Conservation (phyloP, 2,888 invertebrate genomes). For the Campoletis raptor region DNA sequence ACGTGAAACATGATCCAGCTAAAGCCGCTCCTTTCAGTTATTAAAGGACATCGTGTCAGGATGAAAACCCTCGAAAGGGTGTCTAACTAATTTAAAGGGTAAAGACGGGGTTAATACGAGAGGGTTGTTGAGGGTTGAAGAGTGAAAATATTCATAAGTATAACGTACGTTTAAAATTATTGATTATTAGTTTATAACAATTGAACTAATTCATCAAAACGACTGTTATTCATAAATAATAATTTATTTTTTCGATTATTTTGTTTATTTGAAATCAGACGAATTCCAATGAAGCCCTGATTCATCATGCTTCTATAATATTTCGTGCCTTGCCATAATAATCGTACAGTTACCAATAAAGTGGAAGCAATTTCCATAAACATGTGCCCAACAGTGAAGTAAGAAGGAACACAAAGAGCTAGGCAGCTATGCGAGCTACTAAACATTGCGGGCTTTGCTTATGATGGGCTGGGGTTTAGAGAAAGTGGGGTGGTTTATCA, state of each 20-base stretch:
- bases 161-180: conserved; percentile 51
- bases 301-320: conserved; percentile 23
- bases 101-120: conserved; percentile 33
- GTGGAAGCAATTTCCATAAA: conserved; percentile 63
- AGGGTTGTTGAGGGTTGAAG: conserved; percentile 31
- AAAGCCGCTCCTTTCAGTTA: conserved; percentile 60
- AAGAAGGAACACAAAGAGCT: conserved; percentile 30
- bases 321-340: conserved; percentile 58
- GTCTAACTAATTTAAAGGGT: conserved; percentile 62
- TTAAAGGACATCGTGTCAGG: conserved; percentile 53
- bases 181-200: conserved; percentile 48
- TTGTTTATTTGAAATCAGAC: conserved; percentile 5
- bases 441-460: conserved; percentile 30
- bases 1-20: conserved; percentile 62
- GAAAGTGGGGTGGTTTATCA: conserved; percentile 58
- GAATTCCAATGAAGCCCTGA: conserved; percentile 16
- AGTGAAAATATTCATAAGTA: conserved; percentile 61
- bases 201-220: background rate
- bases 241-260: background rate
- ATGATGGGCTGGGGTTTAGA: conserved; percentile 29
- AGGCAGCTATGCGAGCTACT: conserved; percentile 14
- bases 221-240: background rate
- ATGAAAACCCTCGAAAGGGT: conserved; percentile 47
- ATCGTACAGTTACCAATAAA: conserved; percentile 59
- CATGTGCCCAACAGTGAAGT: conserved; percentile 16